A percentile compares a stretch with the other conserved stretches of the same genome.
Evolutionary conservation across 2,888 invertebrate genomes (phyloP).

Genomic region (Sesamia inferens): DNA sequence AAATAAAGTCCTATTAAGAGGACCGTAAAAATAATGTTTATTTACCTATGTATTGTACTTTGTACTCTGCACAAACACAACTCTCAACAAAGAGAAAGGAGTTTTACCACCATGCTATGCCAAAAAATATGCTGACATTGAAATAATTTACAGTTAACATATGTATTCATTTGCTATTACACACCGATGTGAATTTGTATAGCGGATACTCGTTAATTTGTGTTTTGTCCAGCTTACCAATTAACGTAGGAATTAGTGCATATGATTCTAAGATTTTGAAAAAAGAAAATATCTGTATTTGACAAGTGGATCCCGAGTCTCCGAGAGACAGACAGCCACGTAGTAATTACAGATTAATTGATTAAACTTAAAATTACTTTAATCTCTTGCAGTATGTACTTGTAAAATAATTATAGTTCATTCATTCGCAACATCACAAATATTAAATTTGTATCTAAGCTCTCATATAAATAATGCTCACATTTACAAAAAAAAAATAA

Average conservation of each 20-base stretch:
- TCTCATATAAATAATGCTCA: not conserved
- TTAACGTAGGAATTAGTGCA: constrained; percentile 9
- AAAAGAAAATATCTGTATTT: not conserved
- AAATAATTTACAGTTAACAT: constrained; percentile 31
- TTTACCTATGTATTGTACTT: constrained; percentile 1
- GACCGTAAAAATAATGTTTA: not conserved
- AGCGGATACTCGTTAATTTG: constrained; percentile 12
- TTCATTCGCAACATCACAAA: not conserved
- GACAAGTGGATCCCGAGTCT: not conserved
- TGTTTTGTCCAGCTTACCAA: constrained; percentile 1
- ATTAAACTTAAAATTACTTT: too few relatives aligned
- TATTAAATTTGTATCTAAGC: too few relatives aligned
- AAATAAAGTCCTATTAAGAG: not conserved
- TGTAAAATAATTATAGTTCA: not conserved
- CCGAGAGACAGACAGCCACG: not conserved
- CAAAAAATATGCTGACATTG: constrained; percentile 13
- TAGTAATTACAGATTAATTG: too few relatives aligned
- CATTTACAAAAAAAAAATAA: not conserved
- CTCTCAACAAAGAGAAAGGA: constrained; percentile 41
- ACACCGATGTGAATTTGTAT: not conserved
- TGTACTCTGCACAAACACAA: not conserved
- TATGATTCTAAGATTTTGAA: constrained; percentile 7
- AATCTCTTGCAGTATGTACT: not conserved
- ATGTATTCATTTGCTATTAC: constrained; percentile 1
- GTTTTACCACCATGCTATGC: not conserved